Evolutionary conservation across 2,888 invertebrate species (phyloP), one percentile per base, ranked within the genome.

Genomic region (Selenia dentaria): DNA sequence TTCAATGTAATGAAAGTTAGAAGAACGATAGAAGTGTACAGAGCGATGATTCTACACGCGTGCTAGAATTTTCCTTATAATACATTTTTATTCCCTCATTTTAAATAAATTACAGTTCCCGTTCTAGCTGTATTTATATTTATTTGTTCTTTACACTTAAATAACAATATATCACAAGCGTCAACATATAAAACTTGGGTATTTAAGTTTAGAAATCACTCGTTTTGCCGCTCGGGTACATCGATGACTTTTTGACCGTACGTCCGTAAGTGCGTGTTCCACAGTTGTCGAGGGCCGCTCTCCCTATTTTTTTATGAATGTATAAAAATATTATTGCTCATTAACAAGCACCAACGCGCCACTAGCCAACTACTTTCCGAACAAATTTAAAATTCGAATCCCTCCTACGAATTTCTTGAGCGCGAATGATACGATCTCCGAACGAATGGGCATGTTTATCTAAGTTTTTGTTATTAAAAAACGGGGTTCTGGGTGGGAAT

Each of bases 241-340:
- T 55, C 53, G 64, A 70, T 80, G 84, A 79, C 83, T 81, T 77
- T 82, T 81, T 82, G 83, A 82, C 84, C 82, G 70, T 67, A 25
- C 10, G 25, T 3, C n/a, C 1, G 18, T 24, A 73, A 74, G 71
- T 66, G 6, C 8, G 22, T 6, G 6, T 16, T 34, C 62, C 59
- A 63, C 61, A 64, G 66, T n/a, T 61, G 52, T 67, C 66, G 70
- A 70, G 74, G 79, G 78, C 70, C 73, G 80, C 75, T 78, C 79
- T 76, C 72, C 79, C 70, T 48, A 38, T 43, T 74, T 74, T 64
- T 75, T 79, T 83, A 86, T 84, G 87, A 85, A 87, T 89, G 89
- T 90, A 89, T 89, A 90, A 90, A 89, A 90, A 89, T 89, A 90
- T 90, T 90, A 89, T 90, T 90, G 90, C 90, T 90, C 73, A 88